Percentiles rank a stretch among this genome's conserved stretches.
phyloP scores from a whole-genome alignment of 2,888 invertebrate species.

The Protophormia terraenovae region DNA sequence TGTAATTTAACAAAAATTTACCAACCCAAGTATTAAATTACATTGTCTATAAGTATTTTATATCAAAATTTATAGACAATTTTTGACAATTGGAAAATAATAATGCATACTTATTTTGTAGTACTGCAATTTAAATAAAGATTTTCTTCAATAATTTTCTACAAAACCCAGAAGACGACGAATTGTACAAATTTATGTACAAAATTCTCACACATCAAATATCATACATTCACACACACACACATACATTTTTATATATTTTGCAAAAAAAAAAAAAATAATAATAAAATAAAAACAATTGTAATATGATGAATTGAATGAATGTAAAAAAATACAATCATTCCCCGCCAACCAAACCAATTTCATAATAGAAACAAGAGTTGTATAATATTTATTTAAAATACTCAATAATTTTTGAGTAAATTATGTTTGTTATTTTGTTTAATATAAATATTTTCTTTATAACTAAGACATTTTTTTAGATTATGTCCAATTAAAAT shows the following conservation, averaged over 20 bases:
- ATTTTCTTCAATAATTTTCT: too few species aligned
- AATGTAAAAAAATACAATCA: neutral
- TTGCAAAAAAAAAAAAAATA: neutral
- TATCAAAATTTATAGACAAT: too few species aligned
- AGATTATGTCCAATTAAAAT: conserved; percentile 39
- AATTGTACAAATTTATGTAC: too few species aligned
- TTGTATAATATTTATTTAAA: conserved; percentile 61
- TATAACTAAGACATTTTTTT: conserved; percentile 36
- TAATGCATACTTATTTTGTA: too few species aligned
- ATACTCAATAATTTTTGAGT: conserved; percentile 58
- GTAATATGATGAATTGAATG: too few species aligned
- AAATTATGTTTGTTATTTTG: conserved; percentile 49
- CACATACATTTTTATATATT: neutral
- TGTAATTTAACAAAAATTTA: too few species aligned
- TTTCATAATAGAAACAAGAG: conserved; percentile 59
- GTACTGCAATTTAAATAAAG: too few species aligned
- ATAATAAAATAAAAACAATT: too few species aligned
- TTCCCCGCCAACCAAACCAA: neutral
- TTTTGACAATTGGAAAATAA: too few species aligned
- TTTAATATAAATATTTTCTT: conserved; percentile 54
- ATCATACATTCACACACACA: neutral
- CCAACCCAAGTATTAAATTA: too few species aligned
- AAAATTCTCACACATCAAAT: neutral
- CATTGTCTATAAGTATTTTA: too few species aligned
- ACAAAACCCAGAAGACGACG: too few species aligned